These are phyloP conservation scores for Steromphala cineraria DNA, from an alignment of 2,888 invertebrate species.

Conservation along the genomic window DNA sequence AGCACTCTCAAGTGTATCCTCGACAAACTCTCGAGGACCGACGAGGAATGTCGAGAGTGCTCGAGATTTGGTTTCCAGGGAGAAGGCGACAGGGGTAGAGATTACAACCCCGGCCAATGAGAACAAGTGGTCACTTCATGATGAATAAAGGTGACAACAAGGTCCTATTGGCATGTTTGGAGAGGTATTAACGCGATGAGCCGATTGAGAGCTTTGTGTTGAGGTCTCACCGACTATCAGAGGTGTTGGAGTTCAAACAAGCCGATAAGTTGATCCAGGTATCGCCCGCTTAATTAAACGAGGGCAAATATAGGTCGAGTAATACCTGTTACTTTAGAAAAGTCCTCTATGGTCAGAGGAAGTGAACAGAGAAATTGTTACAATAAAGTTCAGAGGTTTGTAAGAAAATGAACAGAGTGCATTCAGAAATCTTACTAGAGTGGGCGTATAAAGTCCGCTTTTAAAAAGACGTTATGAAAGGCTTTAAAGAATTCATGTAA, in stretches of 20 bases:
- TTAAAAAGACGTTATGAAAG: too few species aligned
- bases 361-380: background rate
- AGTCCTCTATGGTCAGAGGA: background rate
- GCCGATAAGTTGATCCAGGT: background rate
- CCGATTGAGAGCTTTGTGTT: background rate
- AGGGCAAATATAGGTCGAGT: background rate
- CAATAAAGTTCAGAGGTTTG: too few species aligned
- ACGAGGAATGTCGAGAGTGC: background rate
- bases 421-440: too few species aligned
- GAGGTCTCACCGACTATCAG: background rate
- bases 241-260: background rate
- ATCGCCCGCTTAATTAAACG: background rate
- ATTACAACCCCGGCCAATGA: background rate
- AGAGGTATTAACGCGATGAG: background rate
- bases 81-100: background rate
- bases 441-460: too few species aligned
- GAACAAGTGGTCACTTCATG: conserved; percentile 2
- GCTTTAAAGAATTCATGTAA: too few species aligned
- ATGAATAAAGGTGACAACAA: background rate
- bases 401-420: too few species aligned
- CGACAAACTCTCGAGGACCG: background rate
- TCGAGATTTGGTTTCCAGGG: background rate
- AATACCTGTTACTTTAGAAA: background rate
- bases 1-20: background rate
- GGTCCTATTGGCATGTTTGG: background rate